phyloP scores from a whole-genome alignment of 92 coral and sea anemone genomes.

The Heteractis magnifica region DNA sequence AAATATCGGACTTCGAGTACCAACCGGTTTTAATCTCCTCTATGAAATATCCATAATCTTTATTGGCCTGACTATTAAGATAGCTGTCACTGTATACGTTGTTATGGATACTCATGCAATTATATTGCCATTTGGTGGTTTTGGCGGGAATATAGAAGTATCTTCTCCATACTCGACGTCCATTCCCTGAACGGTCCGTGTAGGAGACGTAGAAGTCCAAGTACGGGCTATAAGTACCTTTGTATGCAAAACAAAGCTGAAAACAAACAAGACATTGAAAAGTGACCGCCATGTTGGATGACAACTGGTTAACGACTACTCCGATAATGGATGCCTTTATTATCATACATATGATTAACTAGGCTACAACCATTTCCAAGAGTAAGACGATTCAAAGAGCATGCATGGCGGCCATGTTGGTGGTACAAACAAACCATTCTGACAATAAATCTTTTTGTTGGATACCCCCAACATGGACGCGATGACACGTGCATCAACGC shows the following conservation, averaged over 20 bases:
- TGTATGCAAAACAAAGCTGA: conserved; percentile 81
- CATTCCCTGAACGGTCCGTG: conserved; percentile 61
- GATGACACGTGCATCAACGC: too few relatives aligned
- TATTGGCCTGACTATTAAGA: conserved; percentile 32
- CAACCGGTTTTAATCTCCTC: conserved; percentile 47
- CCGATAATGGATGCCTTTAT: not conserved
- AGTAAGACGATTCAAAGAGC: too few relatives aligned
- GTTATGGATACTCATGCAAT: conserved; percentile 67
- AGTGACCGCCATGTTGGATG: not conserved
- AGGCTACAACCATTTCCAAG: not conserved
- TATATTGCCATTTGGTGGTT: conserved; percentile 57
- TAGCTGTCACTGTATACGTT: conserved; percentile 40
- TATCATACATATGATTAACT: not conserved
- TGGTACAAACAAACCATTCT: too few relatives aligned
- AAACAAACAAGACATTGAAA: not conserved
- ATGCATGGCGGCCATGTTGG: too few relatives aligned
- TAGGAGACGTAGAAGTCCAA: conserved; percentile 56
- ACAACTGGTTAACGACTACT: not conserved
- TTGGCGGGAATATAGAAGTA: conserved; percentile 37
- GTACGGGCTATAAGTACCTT: conserved; percentile 44
- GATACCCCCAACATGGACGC: too few relatives aligned
- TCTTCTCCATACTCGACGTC: conserved; percentile 40
- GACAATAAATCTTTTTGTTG: too few relatives aligned
- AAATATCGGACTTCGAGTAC: conserved; percentile 37
- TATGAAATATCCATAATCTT: conserved; percentile 53